These are phyloP conservation scores for Stenchaetothrips biformis DNA, from an alignment of 2,888 invertebrate genomes.

Conservation along the genomic window DNA sequence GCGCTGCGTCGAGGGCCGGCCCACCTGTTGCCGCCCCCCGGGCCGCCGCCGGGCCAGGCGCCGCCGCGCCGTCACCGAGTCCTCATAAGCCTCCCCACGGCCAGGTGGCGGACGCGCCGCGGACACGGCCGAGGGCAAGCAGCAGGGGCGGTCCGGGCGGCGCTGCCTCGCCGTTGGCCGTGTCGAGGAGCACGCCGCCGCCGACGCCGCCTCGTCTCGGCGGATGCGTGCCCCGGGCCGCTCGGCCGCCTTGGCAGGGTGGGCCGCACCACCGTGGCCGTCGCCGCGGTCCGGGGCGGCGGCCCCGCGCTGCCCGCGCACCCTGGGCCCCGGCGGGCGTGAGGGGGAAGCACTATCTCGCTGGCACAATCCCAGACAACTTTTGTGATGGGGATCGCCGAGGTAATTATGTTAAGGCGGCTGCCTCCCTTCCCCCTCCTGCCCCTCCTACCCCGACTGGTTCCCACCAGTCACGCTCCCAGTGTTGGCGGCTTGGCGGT, in stretches of 20 bases:
- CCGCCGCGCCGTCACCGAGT: background rate
- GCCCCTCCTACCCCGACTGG: background rate
- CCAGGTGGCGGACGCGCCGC: background rate
- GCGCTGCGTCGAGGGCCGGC: background rate
- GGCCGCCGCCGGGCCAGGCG: background rate
- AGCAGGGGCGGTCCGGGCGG: too few species aligned
- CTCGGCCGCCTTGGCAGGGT: background rate
- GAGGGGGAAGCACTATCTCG: constrained; percentile 3
- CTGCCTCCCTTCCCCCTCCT: background rate
- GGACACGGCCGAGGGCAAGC: background rate
- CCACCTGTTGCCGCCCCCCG: background rate
- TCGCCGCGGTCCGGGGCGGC: background rate
- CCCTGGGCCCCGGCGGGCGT: background rate
- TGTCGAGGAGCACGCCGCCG: background rate
- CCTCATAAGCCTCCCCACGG: background rate
- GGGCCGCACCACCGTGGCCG: background rate
- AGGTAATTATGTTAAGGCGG: constrained; percentile 24
- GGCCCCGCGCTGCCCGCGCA: too few species aligned
- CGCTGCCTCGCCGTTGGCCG: background rate
- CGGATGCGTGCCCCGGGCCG: background rate
- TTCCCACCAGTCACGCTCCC: background rate
- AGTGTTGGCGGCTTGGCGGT: background rate
- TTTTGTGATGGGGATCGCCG: constrained; percentile 13
- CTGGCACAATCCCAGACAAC: constrained; percentile 20
- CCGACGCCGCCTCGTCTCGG: too few species aligned